Evolutionary conservation across 92 coral and sea anemone genomes (phyloP), one percentile per base, ranked within the genome.

Genomic region (Palythoa caribaeorum): DNA sequence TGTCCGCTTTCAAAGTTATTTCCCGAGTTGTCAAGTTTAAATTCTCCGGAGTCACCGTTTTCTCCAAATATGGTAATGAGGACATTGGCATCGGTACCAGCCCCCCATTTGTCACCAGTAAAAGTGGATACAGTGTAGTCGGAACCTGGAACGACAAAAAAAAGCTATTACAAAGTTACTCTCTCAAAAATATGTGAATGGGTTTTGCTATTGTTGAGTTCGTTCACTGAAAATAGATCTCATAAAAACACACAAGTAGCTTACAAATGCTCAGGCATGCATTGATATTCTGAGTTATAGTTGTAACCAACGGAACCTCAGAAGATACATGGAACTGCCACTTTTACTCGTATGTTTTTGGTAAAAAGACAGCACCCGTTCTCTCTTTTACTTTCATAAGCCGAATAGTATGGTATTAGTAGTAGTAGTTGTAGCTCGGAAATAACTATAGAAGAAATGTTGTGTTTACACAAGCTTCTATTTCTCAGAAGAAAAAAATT

Each of bases 21-120:
- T 90, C 78, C 92, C 3, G 85, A 77, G 76, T 90, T 90, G 81
- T 88, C 89, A n/a, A 90, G 83, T 47, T 66, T 80, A 6, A 90
- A 16, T 52, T 90, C 87, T 17, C 88, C 92, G 3, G 92, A 85
- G 50, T 88, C 88, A 14, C 92, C 92, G 21, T 79, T 79, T 14
- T 83, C 71, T 13, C 92, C 92, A 72, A 85, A 90, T 19, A 90
- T 16, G 13, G 81, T 85, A 73, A 90, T 79, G 39, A 85, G 68
- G 38, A 79, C 92, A 85, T 90, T 90, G 54, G 92, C 92, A 3
- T 73, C 88, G 48, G 92, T 90, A 5, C 92, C 92, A 73, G 89
- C 92, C 52, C 88, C 92, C 73, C 73, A 85, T 40, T 90, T 88
- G 60, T 90, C 92, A 7, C 92, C 92, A n/a, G 92, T 90, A 77